Evolutionary conservation across 2,888 invertebrate species (phyloP).

Genomic region (Panopea generosa): DNA sequence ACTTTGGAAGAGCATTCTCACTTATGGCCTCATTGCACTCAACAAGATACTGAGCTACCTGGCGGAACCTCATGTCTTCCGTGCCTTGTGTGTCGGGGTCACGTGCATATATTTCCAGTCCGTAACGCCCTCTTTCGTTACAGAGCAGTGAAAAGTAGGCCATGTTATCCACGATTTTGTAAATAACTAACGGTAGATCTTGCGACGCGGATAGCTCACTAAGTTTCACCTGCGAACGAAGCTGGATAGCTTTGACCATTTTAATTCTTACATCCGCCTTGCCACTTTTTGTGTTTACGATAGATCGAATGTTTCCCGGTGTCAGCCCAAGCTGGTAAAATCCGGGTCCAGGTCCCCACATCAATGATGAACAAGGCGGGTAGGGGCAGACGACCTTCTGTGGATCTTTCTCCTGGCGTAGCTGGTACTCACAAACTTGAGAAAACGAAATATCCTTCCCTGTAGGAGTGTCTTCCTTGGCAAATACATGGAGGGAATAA

Average conservation of each 20-base stretch:
- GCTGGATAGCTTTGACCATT: slow-evolving; percentile 67
- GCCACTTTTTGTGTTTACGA: slow-evolving; percentile 62
- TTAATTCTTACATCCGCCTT: slow-evolving; percentile 62
- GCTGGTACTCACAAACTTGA: slow-evolving; percentile 68
- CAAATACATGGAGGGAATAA: slow-evolving; percentile 65
- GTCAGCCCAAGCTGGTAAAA: slow-evolving; percentile 67
- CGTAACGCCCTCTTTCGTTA: slow-evolving; percentile 65
- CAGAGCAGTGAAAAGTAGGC: slow-evolving; percentile 63
- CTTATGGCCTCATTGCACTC: slow-evolving; percentile 66
- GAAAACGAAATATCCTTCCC: slow-evolving; percentile 69
- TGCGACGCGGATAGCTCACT: slow-evolving; percentile 48
- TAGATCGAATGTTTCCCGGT: slow-evolving; percentile 59
- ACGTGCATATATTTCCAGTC: slow-evolving; percentile 71
- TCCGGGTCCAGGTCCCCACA: slow-evolving; percentile 70
- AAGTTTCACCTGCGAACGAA: slow-evolving; percentile 63
- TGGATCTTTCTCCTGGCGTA: slow-evolving; percentile 62
- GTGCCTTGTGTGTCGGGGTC: slow-evolving; percentile 70
- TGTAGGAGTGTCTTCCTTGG: slow-evolving; percentile 67
- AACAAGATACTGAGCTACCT: slow-evolving; percentile 70
- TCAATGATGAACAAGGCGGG: slow-evolving; percentile 71
- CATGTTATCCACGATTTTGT: slow-evolving; percentile 61
- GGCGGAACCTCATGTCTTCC: slow-evolving; percentile 70
- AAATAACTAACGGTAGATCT: slow-evolving; percentile 65
- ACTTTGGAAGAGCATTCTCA: slow-evolving; percentile 56
- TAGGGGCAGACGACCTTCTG: slow-evolving; percentile 57